Evolutionary conservation across 2,888 invertebrate species (phyloP).

Genomic region (Drosophila stalkeri): DNA sequence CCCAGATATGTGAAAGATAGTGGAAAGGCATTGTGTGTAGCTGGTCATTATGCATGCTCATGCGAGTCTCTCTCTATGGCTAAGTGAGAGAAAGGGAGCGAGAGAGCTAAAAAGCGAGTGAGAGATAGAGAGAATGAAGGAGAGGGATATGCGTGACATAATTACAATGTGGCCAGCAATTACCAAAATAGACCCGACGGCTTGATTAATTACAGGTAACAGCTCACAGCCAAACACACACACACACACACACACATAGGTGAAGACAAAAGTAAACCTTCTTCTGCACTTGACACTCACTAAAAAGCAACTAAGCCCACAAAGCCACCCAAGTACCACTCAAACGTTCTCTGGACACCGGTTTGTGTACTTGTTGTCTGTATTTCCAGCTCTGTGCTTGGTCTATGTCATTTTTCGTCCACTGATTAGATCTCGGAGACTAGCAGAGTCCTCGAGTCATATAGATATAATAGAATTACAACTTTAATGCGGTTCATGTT

Average conservation of each 20-base stretch:
- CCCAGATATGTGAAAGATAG: conserved; percentile 50
- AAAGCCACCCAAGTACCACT: background rate
- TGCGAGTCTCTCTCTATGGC: conserved; percentile 10
- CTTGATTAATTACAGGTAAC: conserved; percentile 64
- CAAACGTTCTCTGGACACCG: conserved; percentile 22
- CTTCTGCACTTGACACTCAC: conserved; percentile 51
- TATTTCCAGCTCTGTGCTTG: background rate
- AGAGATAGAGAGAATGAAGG: background rate
- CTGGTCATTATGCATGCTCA: conserved; percentile 49
- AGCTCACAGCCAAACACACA: conserved; percentile 26
- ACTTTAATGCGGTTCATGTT: background rate
- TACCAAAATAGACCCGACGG: conserved; percentile 58
- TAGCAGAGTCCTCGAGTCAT: background rate
- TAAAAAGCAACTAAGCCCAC: conserved; percentile 4
- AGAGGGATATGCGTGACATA: conserved; percentile 53
- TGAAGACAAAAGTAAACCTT: conserved; percentile 23
- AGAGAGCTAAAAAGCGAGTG: background rate
- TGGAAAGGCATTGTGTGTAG: conserved; percentile 43
- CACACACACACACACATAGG: background rate
- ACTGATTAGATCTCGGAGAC: conserved; percentile 13
- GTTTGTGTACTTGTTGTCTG: background rate
- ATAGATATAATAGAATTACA: conserved; percentile 4
- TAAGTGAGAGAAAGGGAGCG: background rate
- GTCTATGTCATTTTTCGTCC: conserved; percentile 28
- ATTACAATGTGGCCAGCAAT: conserved; percentile 56